A percentile compares a stretch with the other conserved stretches of the same genome.
Evolutionary conservation across 2,113 vertebrate genomes (phyloP).

Genomic region (Eira barbara): DNA sequence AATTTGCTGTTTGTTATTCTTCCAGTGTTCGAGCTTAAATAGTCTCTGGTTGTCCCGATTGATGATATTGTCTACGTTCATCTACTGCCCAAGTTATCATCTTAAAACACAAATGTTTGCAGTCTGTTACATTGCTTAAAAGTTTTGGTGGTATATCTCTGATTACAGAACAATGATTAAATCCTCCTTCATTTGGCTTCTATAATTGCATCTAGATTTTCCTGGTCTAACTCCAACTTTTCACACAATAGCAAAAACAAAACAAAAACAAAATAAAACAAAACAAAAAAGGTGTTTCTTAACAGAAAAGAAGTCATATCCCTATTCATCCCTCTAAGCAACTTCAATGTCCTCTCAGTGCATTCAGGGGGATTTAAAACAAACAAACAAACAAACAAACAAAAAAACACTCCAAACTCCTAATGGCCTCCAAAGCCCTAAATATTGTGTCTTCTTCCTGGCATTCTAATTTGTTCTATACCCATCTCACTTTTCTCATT

Average conservation of each 20-base stretch:
- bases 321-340: background rate
- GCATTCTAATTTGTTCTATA: background rate
- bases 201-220: background rate
- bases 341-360: background rate
- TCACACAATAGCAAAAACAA: background rate
- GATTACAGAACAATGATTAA: background rate
- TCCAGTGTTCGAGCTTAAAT: background rate
- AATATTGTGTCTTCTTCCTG: background rate
- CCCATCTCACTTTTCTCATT: conserved; percentile 24
- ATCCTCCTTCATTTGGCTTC: background rate
- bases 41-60: background rate
- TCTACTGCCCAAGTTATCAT: background rate
- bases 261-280: background rate
- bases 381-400: background rate
- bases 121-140: background rate
- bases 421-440: background rate
- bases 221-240: background rate
- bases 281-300: background rate
- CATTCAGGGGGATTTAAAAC: background rate
- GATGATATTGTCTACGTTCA: background rate
- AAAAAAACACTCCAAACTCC: background rate
- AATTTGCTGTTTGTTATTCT: background rate
- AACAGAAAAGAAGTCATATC: background rate
- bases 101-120: background rate
- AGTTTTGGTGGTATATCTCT: background rate